phyloP scores from a whole-genome alignment of 1,140 invertebrate species.

The Hylaeus volcanicus region DNA sequence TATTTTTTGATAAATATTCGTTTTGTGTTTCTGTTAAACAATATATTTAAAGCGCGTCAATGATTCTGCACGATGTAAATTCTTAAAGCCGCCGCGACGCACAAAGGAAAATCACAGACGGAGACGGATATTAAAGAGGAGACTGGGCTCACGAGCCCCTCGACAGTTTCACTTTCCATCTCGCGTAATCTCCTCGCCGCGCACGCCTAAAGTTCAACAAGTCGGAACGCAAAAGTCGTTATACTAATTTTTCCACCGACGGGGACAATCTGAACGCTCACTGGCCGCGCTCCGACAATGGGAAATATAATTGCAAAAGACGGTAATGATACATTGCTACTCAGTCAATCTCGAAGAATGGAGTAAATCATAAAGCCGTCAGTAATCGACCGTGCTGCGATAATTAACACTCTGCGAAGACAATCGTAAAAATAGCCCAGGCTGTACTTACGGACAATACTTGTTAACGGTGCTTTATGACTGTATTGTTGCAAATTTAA shows the following conservation, averaged over 20 bases:
- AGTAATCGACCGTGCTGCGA: no score
- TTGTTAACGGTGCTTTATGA: no score
- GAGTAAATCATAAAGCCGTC: no score
- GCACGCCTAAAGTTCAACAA: slow-evolving; percentile 44
- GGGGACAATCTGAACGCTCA: neutral
- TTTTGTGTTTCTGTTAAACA: neutral
- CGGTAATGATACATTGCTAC: neutral
- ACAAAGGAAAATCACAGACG: slow-evolving; percentile 20
- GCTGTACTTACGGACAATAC: no score
- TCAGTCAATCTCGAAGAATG: no score
- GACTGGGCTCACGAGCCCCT: slow-evolving; percentile 21
- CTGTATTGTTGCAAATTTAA: no score
- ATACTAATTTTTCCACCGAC: slow-evolving; percentile 18
- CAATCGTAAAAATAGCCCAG: no score
- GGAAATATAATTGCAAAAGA: slow-evolving; percentile 12
- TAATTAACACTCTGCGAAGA: no score
- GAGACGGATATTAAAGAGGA: slow-evolving; percentile 25
- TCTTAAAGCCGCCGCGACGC: neutral
- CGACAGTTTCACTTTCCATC: slow-evolving; percentile 47
- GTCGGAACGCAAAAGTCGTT: slow-evolving; percentile 41
- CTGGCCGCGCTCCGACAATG: neutral
- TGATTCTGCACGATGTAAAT: no score
- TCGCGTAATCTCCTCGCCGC: slow-evolving; percentile 35
- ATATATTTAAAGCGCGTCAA: neutral
- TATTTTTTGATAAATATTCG: no score